phyloP scores from a whole-genome alignment of 2,113 vertebrate species.

The Coturnix japonica region DNA sequence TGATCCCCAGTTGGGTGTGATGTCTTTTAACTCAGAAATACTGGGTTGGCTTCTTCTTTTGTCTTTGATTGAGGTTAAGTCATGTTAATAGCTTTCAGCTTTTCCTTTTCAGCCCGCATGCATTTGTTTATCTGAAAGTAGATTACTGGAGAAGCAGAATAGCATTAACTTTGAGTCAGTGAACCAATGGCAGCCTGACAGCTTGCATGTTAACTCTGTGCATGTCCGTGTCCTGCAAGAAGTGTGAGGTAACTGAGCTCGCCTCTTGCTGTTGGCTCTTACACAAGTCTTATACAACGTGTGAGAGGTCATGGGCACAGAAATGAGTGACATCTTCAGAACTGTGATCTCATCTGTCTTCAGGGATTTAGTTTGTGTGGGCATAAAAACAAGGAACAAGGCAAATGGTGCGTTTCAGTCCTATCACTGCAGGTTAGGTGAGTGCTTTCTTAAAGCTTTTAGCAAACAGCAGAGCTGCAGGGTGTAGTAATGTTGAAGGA shows the following conservation, averaged over 20 bases:
- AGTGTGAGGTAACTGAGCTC: not conserved
- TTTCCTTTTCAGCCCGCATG: not conserved
- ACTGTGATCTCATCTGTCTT: not conserved
- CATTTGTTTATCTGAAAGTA: not conserved
- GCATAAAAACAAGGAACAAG: not conserved
- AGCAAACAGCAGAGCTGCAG: not conserved
- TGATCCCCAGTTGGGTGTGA: not conserved
- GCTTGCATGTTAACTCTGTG: not conserved
- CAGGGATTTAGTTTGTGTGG: not conserved
- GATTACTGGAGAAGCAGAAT: not conserved
- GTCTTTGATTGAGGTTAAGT: not conserved
- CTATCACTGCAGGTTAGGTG: not conserved
- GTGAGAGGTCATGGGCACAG: not conserved
- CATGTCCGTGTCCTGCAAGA: not conserved
- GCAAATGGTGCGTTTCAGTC: not conserved
- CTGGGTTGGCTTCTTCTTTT: not conserved
- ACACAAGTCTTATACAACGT: fast-evolving
- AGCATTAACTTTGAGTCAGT: not conserved
- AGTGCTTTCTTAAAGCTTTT: not conserved
- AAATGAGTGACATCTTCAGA: not conserved
- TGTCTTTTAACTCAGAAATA: not conserved
- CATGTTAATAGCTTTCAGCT: not conserved
- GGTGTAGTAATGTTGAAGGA: not conserved
- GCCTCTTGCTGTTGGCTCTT: not conserved
- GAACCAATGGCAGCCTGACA: not conserved